Evolutionary conservation across 2,797 vertebrate genomes (phyloP).

Genomic region (Leucoraja ocellata): DNA sequence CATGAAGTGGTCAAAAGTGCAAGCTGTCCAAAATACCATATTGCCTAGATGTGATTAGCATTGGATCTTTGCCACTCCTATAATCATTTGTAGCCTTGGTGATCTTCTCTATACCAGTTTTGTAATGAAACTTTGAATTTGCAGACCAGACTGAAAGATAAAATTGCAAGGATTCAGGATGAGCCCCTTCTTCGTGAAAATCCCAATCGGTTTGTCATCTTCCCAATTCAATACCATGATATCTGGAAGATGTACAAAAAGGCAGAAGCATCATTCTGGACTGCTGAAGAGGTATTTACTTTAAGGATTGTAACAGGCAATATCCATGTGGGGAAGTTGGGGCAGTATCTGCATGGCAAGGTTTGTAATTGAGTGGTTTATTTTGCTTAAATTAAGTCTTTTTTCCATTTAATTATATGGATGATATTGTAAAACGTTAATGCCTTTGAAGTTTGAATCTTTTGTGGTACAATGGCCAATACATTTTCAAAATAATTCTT

Average conservation of each 20-base stretch:
- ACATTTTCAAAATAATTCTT: neutral
- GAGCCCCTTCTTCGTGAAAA: slow-evolving; percentile 32
- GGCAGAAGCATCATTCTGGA: slow-evolving; percentile 40
- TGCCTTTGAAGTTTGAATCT: neutral
- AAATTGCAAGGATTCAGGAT: neutral
- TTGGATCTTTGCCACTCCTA: neutral
- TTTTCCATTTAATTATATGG: neutral
- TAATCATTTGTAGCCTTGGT: neutral
- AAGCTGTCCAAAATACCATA: neutral
- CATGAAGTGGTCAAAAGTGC: neutral
- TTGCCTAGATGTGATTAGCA: neutral
- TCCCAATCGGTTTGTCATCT: slow-evolving; percentile 39
- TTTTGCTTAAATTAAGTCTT: neutral
- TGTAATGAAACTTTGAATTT: neutral
- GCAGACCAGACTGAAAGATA: neutral
- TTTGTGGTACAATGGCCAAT: neutral
- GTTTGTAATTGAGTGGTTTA: neutral
- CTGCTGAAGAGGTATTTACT: slow-evolving; percentile 33
- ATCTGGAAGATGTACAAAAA: slow-evolving; percentile 41
- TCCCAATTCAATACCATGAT: slow-evolving; percentile 40
- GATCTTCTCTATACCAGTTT: no score
- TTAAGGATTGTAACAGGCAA: neutral
- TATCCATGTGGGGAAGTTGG: neutral
- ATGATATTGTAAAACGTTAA: no score
- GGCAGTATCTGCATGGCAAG: neutral